Percentiles rank a stretch among this genome's conserved stretches.
Evolutionary conservation across 2,113 vertebrate genomes (phyloP).

Genomic region (Oryzias celebensis): DNA sequence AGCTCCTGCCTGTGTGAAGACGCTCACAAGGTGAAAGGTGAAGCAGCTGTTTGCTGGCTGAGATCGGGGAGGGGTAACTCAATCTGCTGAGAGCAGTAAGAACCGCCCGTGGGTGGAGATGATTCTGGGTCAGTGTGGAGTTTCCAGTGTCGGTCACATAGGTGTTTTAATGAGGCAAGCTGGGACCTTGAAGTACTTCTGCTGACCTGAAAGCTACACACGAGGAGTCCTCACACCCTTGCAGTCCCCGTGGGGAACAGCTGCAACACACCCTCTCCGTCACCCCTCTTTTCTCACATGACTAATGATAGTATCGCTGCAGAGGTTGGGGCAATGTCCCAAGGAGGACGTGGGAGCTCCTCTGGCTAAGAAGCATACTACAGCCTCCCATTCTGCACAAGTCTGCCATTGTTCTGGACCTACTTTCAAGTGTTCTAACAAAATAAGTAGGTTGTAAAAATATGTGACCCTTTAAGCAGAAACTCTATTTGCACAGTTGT

Average conservation of each 20-base stretch:
- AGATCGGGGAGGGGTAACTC: conserved; percentile 59
- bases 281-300: conserved; percentile 69
- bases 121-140: conserved; percentile 36
- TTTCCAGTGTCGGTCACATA: conserved; percentile 48
- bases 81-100: conserved; percentile 66
- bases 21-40: conserved; percentile 61
- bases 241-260: conserved; percentile 55
- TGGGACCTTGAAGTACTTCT: conserved; percentile 52
- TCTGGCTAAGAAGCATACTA: conserved; percentile 56
- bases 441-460: conserved; percentile 51
- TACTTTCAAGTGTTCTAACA: conserved; percentile 48
- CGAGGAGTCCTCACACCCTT: conserved; percentile 36
- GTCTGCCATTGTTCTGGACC: conserved; percentile 61
- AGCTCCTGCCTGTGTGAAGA: conserved; percentile 20
- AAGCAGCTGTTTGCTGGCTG: conserved; percentile 71
- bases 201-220: conserved; percentile 61
- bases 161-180: conserved; percentile 70
- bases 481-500: conserved; percentile 26
- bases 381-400: conserved; percentile 51
- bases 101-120: conserved; percentile 40
- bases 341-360: conserved; percentile 52
- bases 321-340: conserved; percentile 61
- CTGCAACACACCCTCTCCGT: conserved; percentile 61
- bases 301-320: conserved; percentile 64
- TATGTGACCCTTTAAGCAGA: conserved; percentile 44